Evolutionary conservation across 2,888 invertebrate genomes (phyloP), one percentile per base, ranked within the genome.

Genomic region (Cheilosia scutellata): DNA sequence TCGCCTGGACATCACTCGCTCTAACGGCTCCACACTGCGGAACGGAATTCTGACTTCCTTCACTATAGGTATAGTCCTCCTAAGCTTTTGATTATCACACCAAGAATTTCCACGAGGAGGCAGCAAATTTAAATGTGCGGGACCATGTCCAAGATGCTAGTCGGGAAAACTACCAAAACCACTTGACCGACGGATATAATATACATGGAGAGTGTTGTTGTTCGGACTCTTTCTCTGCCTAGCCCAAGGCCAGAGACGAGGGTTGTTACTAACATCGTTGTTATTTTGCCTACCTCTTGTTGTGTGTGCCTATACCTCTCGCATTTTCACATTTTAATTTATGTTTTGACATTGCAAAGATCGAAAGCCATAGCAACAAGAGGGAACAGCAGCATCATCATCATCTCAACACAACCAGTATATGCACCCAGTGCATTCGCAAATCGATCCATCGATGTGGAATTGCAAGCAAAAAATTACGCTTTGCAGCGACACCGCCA

Each of bases 261-360:
- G 70, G 80, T 70, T 75, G 63, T 57, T 55, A 25, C 65, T 53
- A 40, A 79, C 74, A 71, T 40, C 65, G 51, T 68, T 53, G 65
- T 47, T 63, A 29, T 66, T 55, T 55, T 71, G 82, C 58, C 58
- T 66, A 71, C 65, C 75, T 77, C 60, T 60, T 72, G 71, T 51
- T 76, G 62, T 66, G 72, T 72, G 47, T 47, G 13, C 13, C 11
- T 13, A 68, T 76, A 82, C 66, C 44, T 82, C 72, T 66, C 51
- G 72, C 72, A 72, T 77, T 77, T 87, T 87, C 82, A 87, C 86
- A 65, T 87, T 87, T 87, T 87, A 87, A 87, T 87, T 87, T 87
- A 87, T 82, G 86, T 87, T 87, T 87, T 82, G 86, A 82, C 86
- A 82, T 86, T 71, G 80, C 76, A 71, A 68, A 86, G 80, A 86